Evolutionary conservation across 2,113 vertebrate genomes (phyloP).

Genomic region (Gulo gulo): DNA sequence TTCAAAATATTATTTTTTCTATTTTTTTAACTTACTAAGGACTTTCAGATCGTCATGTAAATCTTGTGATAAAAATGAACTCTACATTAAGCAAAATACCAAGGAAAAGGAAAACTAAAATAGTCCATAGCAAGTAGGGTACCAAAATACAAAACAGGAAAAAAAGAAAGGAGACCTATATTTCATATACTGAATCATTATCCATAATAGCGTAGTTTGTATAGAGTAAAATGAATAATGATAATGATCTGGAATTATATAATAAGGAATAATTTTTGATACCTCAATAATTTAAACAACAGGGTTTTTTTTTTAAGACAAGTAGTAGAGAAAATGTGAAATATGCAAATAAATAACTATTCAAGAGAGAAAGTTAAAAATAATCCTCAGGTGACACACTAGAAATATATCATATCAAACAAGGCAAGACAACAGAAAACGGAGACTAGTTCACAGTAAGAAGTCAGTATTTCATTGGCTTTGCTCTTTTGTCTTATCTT

Average conservation of each 20-base stretch:
- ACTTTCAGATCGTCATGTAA: background rate
- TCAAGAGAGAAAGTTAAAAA: background rate
- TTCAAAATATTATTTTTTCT: background rate
- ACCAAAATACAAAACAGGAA: background rate
- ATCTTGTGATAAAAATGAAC: background rate
- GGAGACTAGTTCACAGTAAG: background rate
- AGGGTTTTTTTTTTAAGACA: background rate
- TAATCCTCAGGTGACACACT: background rate
- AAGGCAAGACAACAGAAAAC: background rate
- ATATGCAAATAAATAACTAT: background rate
- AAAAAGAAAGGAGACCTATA: background rate
- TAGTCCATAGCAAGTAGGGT: background rate
- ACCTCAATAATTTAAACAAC: background rate
- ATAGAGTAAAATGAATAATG: background rate
- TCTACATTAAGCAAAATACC: background rate
- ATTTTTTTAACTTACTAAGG: background rate
- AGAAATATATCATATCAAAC: background rate
- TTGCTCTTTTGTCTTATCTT: background rate
- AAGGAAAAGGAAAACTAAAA: constrained; percentile 5
- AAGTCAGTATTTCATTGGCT: background rate
- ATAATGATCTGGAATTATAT: background rate
- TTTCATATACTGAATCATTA: background rate
- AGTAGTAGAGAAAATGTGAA: background rate
- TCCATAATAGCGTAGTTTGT: background rate
- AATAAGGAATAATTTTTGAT: background rate